phyloP scores from a whole-genome alignment of 2,113 vertebrate species.

The Mormyrus iriodes region DNA sequence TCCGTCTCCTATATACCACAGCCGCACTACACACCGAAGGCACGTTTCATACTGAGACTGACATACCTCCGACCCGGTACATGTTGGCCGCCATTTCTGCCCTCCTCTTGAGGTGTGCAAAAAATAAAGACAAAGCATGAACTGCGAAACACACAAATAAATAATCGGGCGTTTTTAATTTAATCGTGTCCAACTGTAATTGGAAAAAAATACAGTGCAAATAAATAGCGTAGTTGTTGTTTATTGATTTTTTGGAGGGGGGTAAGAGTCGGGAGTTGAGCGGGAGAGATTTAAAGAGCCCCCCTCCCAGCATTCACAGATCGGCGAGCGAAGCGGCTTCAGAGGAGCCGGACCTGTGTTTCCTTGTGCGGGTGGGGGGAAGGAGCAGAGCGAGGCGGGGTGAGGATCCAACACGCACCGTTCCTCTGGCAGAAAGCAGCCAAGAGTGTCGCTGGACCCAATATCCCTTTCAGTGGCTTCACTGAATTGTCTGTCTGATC shows the following conservation, averaged over 20 bases:
- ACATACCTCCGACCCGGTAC: slow-evolving; percentile 83
- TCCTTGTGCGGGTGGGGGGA: slow-evolving; percentile 47
- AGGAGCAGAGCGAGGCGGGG: not conserved
- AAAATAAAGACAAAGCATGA: slow-evolving; percentile 52
- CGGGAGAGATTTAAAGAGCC: slow-evolving; percentile 46
- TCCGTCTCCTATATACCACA: not conserved
- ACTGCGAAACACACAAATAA: slow-evolving; percentile 49
- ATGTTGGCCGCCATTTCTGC: slow-evolving; percentile 84
- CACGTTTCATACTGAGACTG: slow-evolving; percentile 50
- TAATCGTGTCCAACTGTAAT: slow-evolving; percentile 35
- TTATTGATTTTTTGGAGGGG: slow-evolving; percentile 18
- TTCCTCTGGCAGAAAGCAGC: not conserved
- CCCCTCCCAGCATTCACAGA: slow-evolving; percentile 48
- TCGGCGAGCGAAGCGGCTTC: slow-evolving; percentile 55
- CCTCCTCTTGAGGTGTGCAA: slow-evolving; percentile 61
- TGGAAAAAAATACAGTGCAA: slow-evolving; percentile 23
- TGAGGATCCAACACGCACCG: not conserved
- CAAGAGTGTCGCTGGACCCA: not conserved
- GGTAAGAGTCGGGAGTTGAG: slow-evolving; percentile 39
- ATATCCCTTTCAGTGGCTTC: not conserved
- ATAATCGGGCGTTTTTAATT: slow-evolving; percentile 51
- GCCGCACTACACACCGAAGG: slow-evolving; percentile 7
- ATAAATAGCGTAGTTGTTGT: slow-evolving; percentile 22
- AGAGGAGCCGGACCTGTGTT: slow-evolving; percentile 55
- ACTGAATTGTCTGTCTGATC: not conserved